These are phyloP conservation scores for Pteromalus puparum DNA, from an alignment of 1,140 invertebrate species.

Conservation along the genomic window DNA sequence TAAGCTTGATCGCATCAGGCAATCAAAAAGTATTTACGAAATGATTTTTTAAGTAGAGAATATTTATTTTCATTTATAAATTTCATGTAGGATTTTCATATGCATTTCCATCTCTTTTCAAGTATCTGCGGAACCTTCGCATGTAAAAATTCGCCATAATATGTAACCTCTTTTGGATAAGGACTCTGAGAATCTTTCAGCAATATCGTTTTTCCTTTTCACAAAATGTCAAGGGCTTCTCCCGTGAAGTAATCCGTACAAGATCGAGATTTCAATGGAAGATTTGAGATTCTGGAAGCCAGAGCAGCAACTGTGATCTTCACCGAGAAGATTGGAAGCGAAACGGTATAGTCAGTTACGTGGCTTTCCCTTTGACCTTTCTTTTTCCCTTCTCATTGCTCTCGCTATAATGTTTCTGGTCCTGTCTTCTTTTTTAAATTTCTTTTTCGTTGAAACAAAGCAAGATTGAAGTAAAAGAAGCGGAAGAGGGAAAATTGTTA, in stretches of 20 bases:
- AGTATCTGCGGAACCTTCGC: no score
- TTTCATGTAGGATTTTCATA: no score
- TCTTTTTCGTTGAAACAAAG: background rate
- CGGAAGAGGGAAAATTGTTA: conserved; percentile 21
- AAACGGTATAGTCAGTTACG: no score
- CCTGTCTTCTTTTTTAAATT: background rate
- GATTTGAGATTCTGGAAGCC: background rate
- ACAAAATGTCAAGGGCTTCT: background rate
- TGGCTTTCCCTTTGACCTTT: background rate
- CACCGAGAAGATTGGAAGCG: background rate
- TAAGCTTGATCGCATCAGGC: no score
- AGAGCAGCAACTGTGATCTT: background rate
- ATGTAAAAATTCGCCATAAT: no score
- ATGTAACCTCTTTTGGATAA: no score
- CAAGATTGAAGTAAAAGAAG: background rate
- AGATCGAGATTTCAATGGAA: background rate
- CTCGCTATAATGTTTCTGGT: conserved; percentile 1
- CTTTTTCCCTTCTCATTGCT: background rate
- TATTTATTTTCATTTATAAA: no score
- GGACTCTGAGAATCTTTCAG: background rate
- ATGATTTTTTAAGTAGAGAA: no score
- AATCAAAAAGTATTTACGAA: no score
- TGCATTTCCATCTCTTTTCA: no score
- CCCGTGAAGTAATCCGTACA: background rate
- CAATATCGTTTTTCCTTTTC: background rate